A percentile compares a stretch with the other conserved stretches of the same genome.
Evolutionary conservation across 2,113 vertebrate species (phyloP).

Genomic region (Hypocryptadius cinnamomeus): DNA sequence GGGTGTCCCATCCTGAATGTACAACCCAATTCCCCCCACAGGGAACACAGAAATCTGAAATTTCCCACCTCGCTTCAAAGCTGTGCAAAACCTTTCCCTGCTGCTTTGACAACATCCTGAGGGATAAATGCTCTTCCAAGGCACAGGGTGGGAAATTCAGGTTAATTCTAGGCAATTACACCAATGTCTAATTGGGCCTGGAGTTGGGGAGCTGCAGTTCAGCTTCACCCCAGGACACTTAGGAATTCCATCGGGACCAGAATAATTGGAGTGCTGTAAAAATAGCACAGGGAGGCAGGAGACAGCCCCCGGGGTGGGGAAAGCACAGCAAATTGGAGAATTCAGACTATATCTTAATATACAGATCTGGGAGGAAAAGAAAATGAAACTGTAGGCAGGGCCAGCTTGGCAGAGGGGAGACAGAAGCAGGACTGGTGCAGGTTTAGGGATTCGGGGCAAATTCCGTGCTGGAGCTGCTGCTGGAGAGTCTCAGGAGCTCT

Average conservation of each 20-base stretch:
- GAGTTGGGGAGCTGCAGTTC: not conserved
- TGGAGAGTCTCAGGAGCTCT: not conserved
- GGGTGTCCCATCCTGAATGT: rapidly evolving
- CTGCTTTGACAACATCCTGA: not conserved
- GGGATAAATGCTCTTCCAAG: not conserved
- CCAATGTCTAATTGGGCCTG: not conserved
- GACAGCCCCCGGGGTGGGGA: not conserved
- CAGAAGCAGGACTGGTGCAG: not conserved
- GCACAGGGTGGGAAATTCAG: not conserved
- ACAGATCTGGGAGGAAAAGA: rapidly evolving
- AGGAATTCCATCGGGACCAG: not conserved
- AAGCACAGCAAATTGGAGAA: not conserved
- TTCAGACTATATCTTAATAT: not conserved
- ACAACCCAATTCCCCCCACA: not conserved
- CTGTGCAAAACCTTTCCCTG: not conserved
- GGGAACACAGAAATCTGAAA: rapidly evolving
- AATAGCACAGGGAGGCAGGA: not conserved
- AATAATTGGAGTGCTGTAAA: not conserved
- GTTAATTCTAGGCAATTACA: not conserved
- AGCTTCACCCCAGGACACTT: not conserved
- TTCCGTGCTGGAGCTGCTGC: not conserved
- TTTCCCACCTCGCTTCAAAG: not conserved
- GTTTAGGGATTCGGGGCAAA: not conserved
- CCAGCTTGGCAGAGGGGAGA: not conserved
- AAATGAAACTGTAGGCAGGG: not conserved